Evolutionary conservation across 2,888 invertebrate species (phyloP), one percentile per base, ranked within the genome.

Genomic region (Magallana nippona): DNA sequence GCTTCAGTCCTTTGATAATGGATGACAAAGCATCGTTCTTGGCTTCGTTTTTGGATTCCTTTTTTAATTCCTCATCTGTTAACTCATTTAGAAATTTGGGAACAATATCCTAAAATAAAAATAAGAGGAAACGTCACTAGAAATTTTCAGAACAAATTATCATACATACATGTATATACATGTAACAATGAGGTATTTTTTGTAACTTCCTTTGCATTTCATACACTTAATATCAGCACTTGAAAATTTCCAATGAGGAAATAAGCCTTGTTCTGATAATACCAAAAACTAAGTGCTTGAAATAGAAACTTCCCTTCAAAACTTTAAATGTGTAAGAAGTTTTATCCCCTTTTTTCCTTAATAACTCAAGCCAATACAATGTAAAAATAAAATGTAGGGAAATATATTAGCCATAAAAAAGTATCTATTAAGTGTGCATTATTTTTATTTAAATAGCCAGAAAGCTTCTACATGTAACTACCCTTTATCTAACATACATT

Each of bases 1-100:
- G 97, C 95, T 98, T 98, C 89, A 98, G 96, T 62, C 97, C 97
- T 95, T 98, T 97, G 87, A 99, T 97, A 94, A 99, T 97, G 89
- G 97, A 97, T 87, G 98, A 98, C 89, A 99, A 97, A 81, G 98
- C 97, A 95, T 99, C 99, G 94, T 98, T 98, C 95, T 98, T 98
- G 87, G 97, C 94, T 95, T 98, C 97, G 93, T 97, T 97, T 93
- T 98, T 98, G 5, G 98, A 98, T 95, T 99, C 99, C 90, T 97
- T 97, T 94, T 99, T 99, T 85, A 99, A 95, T 94, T 99, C 98
- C 88, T 98, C 98, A 94, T 99, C 98, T 32, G 98, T 97, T 92
- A 99, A 95, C 94, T 97, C 97, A 93, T 98, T 98, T 93, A 99
- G 95, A 92, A 98, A 96, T 92, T 96, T 96, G 87, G 98, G 97